phyloP scores from a whole-genome alignment of 2,888 invertebrate genomes.

The Seira ritae region DNA sequence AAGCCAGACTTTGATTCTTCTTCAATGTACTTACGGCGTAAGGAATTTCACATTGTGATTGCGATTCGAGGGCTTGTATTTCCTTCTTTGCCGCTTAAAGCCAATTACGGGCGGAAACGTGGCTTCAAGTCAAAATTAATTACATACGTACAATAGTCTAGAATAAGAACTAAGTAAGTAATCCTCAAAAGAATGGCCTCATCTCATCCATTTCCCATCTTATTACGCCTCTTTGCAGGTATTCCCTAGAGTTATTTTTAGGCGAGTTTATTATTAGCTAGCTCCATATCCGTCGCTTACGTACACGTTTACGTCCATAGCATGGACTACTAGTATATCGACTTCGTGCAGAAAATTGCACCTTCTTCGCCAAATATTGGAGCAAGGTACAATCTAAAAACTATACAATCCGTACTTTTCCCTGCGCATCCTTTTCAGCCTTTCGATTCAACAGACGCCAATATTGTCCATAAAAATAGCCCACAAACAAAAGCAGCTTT shows the following conservation, averaged over 20 bases:
- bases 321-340: not conserved
- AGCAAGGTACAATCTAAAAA: not conserved
- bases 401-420: not conserved
- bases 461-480: not conserved
- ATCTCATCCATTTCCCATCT: constrained; percentile 2
- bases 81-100: not conserved
- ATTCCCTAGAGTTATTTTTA: constrained; percentile 2
- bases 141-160: not conserved
- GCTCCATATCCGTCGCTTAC: not conserved
- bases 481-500: constrained; percentile 12
- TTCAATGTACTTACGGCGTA: too few species aligned
- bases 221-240: constrained; percentile 7
- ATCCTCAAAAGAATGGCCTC: not conserved
- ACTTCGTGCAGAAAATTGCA: not conserved
- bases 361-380: not conserved
- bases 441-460: not conserved
- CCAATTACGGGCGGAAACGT: not conserved
- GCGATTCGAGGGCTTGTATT: not conserved
- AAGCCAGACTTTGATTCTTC: too few species aligned
- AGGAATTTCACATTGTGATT: not conserved
- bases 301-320: not conserved
- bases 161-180: not conserved
- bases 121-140: constrained; percentile 3
- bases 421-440: not conserved
- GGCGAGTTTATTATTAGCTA: not conserved